phyloP scores from a whole-genome alignment of 2,797 vertebrate genomes.

The Diplodus puntazzo region DNA sequence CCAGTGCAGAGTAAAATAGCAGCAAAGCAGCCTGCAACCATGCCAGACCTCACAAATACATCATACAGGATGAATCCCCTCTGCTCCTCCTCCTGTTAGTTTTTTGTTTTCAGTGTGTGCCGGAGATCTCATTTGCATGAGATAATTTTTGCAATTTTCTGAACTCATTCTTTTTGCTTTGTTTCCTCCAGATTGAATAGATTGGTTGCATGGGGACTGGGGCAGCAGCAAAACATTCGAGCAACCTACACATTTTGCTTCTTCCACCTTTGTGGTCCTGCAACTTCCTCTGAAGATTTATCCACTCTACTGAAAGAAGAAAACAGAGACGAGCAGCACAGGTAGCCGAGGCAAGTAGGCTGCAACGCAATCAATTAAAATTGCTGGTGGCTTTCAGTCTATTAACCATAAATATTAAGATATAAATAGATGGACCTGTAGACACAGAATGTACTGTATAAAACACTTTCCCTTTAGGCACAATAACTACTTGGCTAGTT shows the following conservation, averaged over 20 bases:
- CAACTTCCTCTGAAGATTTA: neutral
- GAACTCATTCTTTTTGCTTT: conserved; percentile 1
- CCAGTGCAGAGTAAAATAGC: neutral
- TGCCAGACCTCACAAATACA: neutral
- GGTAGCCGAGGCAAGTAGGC: neutral
- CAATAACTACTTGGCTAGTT: no score
- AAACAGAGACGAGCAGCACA: neutral
- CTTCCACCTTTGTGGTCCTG: neutral
- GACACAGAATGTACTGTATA: neutral
- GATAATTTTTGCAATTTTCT: neutral
- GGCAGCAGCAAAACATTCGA: no score
- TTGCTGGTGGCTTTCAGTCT: neutral
- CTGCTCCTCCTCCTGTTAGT: neutral
- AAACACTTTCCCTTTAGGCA: no score
- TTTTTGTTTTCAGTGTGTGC: neutral
- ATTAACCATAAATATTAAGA: neutral
- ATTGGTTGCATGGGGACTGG: neutral
- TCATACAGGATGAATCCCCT: neutral
- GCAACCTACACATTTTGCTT: neutral
- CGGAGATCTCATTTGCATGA: conserved; percentile 3
- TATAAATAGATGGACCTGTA: neutral
- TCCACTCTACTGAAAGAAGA: neutral
- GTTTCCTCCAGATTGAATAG: neutral
- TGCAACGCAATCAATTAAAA: no score
- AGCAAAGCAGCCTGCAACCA: neutral